Conservation (phyloP, 2,888 invertebrate genomes). For the Callimorpha dominula region DNA sequence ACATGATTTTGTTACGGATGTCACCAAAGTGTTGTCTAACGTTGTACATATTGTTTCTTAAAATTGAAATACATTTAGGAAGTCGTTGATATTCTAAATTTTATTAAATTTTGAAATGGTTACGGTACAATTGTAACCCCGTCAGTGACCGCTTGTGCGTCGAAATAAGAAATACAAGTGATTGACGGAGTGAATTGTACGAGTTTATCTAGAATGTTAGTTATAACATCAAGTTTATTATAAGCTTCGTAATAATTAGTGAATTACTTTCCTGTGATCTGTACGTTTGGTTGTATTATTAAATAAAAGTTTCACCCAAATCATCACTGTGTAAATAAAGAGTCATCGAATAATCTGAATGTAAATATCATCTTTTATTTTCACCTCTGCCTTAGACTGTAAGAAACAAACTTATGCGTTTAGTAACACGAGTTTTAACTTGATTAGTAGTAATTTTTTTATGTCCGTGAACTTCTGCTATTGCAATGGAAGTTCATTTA, state of each 20-base stretch:
- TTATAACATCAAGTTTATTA: conserved; percentile 55
- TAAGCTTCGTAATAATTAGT: conserved; percentile 73
- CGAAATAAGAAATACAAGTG: conserved; percentile 32
- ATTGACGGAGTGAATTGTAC: conserved; percentile 48
- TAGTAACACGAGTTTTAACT: not conserved
- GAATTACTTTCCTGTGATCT: conserved; percentile 77
- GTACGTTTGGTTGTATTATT: conserved; percentile 77
- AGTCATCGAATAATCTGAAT: conserved; percentile 85
- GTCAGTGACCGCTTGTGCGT: conserved; percentile 44
- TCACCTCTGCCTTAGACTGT: not conserved
- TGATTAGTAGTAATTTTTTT: too few relatives aligned
- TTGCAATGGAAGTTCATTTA: too few relatives aligned
- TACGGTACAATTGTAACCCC: conserved; percentile 53
- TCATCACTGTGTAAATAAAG: conserved; percentile 84
- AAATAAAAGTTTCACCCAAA: conserved; percentile 64
- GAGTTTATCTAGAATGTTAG: conserved; percentile 62
- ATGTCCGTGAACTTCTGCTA: too few relatives aligned
- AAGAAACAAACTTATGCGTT: not conserved
- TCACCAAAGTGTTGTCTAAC: conserved; percentile 55
- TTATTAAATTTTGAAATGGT: conserved; percentile 68
- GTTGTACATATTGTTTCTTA: conserved; percentile 67
- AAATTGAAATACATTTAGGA: conserved; percentile 61
- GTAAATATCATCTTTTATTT: conserved; percentile 75
- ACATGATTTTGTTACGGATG: conserved; percentile 56
- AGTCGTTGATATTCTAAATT: conserved; percentile 75